Conservation (phyloP, 2,797 vertebrate species). For the Pseudomugil gertrudae region DNA sequence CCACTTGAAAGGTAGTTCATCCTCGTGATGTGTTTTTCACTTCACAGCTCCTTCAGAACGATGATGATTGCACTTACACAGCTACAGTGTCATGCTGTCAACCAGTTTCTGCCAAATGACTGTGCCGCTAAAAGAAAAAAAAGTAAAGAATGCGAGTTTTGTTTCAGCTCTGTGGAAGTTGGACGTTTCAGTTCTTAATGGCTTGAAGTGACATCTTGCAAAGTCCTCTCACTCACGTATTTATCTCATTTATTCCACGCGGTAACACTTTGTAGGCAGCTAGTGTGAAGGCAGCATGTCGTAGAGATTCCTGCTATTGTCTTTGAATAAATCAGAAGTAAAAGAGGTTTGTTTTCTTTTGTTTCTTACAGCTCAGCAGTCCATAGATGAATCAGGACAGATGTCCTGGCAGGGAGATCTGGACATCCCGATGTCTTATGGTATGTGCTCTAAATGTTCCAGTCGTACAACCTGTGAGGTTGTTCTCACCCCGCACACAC, state of each 20-base stretch:
- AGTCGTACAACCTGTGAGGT: slow-evolving; percentile 32
- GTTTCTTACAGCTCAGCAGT: slow-evolving; percentile 80
- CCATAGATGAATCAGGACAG: slow-evolving; percentile 79
- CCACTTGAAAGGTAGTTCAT: slow-evolving; percentile 91
- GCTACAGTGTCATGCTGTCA: slow-evolving; percentile 35
- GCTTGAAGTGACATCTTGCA: slow-evolving; percentile 61
- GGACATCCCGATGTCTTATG: slow-evolving; percentile 81
- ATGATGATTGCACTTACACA: slow-evolving; percentile 7
- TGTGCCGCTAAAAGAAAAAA: background rate
- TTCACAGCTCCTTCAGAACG: slow-evolving; percentile 14
- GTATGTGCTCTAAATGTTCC: slow-evolving; percentile 64
- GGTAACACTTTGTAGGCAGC: slow-evolving; percentile 56
- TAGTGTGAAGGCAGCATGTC: slow-evolving; percentile 29
- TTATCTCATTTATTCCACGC: slow-evolving; percentile 54
- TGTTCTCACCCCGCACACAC: slow-evolving; percentile 19
- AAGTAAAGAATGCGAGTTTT: slow-evolving; percentile 40
- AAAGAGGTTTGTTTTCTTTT: slow-evolving; percentile 14
- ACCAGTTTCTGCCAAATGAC: slow-evolving; percentile 38
- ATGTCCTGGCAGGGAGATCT: slow-evolving; percentile 80
- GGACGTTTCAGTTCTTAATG: slow-evolving; percentile 30
- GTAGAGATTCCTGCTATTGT: slow-evolving; percentile 35
- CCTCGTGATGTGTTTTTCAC: background rate
- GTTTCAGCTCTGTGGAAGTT: slow-evolving; percentile 39
- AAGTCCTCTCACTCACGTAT: slow-evolving; percentile 33
- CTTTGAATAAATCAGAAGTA: slow-evolving; percentile 23